A percentile compares a stretch with the other conserved stretches of the same genome.
These are phyloP conservation scores for Dipodomys ordii DNA, from an alignment of 2,113 vertebrate genomes.

Conservation along the genomic window DNA sequence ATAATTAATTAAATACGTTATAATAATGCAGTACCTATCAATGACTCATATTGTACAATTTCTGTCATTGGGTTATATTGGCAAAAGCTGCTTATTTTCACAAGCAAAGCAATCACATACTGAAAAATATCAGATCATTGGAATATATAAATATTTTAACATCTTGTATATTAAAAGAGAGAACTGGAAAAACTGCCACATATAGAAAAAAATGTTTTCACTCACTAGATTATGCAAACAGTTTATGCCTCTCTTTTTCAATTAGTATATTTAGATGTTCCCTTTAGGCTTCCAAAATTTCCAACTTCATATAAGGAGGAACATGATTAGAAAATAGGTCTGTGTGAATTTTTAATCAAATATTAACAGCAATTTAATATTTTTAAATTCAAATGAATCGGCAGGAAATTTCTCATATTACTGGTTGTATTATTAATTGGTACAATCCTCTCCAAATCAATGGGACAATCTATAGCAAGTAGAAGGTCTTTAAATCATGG, in stretches of 20 bases:
- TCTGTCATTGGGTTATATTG: neutral
- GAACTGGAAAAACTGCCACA: slow-evolving; percentile 38
- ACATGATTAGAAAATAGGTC: neutral
- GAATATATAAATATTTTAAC: neutral
- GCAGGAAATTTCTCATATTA: neutral
- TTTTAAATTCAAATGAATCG: neutral
- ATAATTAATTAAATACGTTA: neutral
- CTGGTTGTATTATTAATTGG: neutral
- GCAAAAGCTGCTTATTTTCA: slow-evolving; percentile 33
- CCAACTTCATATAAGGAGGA: slow-evolving; percentile 27
- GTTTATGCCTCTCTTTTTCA: neutral
- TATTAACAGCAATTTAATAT: neutral
- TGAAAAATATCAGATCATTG: neutral
- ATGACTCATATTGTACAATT: neutral
- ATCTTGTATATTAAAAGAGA: neutral
- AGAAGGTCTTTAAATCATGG: neutral
- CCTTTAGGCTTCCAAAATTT: slow-evolving; percentile 29
- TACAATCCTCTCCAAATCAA: neutral
- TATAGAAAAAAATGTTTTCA: neutral
- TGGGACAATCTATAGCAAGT: neutral
- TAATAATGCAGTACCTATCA: neutral
- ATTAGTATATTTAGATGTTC: neutral
- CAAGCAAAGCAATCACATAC: neutral
- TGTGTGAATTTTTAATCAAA: neutral
- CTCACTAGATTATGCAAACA: neutral